Evolutionary conservation across 2,113 vertebrate species (phyloP).

Genomic region (Sturnus vulgaris): DNA sequence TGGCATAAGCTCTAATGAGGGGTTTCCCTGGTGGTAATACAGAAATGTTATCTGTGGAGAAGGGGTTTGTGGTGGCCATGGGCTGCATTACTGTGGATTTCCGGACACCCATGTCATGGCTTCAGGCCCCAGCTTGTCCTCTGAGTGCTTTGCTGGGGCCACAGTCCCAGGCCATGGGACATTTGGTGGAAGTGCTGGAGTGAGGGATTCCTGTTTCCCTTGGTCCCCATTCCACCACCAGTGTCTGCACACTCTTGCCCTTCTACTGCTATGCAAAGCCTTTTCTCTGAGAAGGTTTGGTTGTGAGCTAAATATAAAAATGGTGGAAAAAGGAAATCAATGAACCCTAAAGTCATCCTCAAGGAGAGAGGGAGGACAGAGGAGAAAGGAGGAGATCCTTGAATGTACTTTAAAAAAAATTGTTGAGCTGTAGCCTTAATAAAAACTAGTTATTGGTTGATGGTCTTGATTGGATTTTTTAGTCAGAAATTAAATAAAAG

Average conservation of each 20-base stretch:
- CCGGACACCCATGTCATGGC: not conserved
- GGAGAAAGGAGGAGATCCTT: not conserved
- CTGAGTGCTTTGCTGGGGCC: not conserved
- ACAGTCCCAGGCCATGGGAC: rapidly evolving
- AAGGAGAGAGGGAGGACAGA: not conserved
- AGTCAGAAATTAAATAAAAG: conserved; percentile 33
- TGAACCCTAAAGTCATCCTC: rapidly evolving
- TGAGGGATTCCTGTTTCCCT: not conserved
- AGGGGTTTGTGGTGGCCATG: not conserved
- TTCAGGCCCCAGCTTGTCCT: not conserved
- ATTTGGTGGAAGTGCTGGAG: not conserved
- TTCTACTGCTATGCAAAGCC: not conserved
- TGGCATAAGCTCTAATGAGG: not conserved
- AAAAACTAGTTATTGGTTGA: not conserved
- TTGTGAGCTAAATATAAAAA: not conserved
- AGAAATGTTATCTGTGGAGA: not conserved
- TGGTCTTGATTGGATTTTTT: not conserved
- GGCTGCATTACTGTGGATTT: rapidly evolving
- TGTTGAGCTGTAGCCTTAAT: not conserved
- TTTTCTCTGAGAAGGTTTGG: not conserved
- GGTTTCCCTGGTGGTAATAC: not conserved
- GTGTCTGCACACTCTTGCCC: too few relatives aligned
- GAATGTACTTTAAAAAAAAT: not conserved
- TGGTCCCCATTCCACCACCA: not conserved
- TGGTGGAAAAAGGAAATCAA: not conserved